Evolutionary conservation across 2,888 invertebrate species (phyloP).

Genomic region (Thera obeliscata): DNA sequence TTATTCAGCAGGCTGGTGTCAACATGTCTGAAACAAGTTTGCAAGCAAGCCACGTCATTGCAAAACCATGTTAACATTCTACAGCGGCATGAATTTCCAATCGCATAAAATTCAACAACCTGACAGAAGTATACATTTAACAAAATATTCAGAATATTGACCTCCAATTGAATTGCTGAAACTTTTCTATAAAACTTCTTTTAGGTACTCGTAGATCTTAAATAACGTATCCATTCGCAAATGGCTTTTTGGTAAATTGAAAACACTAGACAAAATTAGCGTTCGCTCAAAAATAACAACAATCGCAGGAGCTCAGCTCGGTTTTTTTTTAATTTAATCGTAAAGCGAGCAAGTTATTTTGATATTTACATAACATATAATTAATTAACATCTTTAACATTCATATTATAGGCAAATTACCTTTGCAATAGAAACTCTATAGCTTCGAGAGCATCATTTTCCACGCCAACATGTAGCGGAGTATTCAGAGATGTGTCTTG

Average conservation of each 20-base stretch:
- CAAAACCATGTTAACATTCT: background rate
- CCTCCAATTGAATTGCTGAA: no score
- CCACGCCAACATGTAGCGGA: slow-evolving; percentile 92
- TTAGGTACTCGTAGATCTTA: no score
- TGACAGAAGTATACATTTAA: no score
- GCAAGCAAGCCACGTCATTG: background rate
- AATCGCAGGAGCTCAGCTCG: no score
- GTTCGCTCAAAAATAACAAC: no score
- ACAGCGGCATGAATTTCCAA: background rate
- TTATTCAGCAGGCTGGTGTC: slow-evolving; percentile 89
- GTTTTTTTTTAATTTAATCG: no score
- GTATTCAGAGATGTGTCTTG: slow-evolving; percentile 91
- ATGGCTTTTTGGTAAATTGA: no score
- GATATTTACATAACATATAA: background rate
- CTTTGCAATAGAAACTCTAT: slow-evolving; percentile 89
- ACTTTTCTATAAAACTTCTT: no score
- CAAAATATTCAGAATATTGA: no score
- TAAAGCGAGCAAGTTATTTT: no score
- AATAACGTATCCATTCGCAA: no score
- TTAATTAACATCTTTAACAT: background rate
- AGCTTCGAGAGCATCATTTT: slow-evolving; percentile 88
- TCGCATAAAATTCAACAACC: background rate
- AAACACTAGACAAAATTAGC: no score
- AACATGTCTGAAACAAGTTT: slow-evolving; percentile 83
- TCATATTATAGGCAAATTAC: slow-evolving; percentile 75